Evolutionary conservation across 2,888 invertebrate species (phyloP).

Genomic region (Drosophila acutilabella): DNA sequence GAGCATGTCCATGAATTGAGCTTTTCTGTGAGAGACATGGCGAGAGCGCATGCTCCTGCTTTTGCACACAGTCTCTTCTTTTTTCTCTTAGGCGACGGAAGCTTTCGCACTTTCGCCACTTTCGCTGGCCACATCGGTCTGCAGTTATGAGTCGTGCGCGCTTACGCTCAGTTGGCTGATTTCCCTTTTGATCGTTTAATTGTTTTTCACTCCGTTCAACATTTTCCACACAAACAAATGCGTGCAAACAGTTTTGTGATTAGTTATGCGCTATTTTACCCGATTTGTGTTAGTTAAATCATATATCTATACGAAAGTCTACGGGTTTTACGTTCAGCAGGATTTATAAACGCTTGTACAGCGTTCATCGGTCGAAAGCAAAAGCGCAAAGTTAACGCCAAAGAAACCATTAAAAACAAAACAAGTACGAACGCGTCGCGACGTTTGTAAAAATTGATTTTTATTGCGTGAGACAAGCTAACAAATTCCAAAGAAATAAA

Average conservation of each 20-base stretch:
- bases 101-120: conserved; percentile 58
- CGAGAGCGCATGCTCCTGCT: conserved; percentile 40
- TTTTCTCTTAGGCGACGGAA: conserved; percentile 32
- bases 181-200: conserved; percentile 55
- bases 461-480: conserved; percentile 62
- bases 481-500: conserved; percentile 36
- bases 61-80: conserved; percentile 2
- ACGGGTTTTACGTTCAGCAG: conserved; percentile 3
- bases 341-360: conserved; percentile 5
- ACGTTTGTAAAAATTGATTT: conserved; percentile 76
- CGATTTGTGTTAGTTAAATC: conserved; percentile 11
- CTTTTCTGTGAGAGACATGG: conserved; percentile 35
- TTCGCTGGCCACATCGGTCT: conserved; percentile 63
- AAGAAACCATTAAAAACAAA: conserved; percentile 51
- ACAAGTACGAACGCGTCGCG: conserved; percentile 53
- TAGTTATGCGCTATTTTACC: conserved; percentile 52
- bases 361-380: conserved; percentile 32
- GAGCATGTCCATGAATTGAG: conserved; percentile 50
- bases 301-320: conserved; percentile 10
- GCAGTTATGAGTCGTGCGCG: conserved; percentile 83
- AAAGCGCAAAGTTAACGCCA: conserved; percentile 38
- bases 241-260: conserved; percentile 64
- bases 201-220: conserved; percentile 49
- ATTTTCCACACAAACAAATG: conserved; percentile 60
- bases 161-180: conserved; percentile 76